These are phyloP conservation scores for Scaptomyza caliginosa DNA, from an alignment of 2,888 invertebrate genomes.

Conservation along the genomic window DNA sequence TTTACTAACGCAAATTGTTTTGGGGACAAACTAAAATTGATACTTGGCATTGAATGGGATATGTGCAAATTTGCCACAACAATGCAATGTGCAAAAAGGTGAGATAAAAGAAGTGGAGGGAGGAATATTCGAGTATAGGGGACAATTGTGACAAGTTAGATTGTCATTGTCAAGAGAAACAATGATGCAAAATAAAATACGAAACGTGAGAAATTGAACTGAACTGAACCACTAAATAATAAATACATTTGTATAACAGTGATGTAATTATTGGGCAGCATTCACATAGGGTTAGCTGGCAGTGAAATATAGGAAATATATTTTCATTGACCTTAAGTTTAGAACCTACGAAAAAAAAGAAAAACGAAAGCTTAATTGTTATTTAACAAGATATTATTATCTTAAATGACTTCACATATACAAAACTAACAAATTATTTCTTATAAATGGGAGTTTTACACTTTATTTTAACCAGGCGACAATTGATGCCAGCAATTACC, in stretches of 20 bases:
- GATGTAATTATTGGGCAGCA: background rate
- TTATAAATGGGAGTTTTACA: slow-evolving; percentile 21
- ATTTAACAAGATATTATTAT: background rate
- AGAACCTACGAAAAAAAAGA: background rate
- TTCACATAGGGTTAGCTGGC: too few relatives aligned
- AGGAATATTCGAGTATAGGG: background rate
- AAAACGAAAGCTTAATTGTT: background rate
- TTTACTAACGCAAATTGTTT: slow-evolving; percentile 65
- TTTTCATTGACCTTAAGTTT: background rate
- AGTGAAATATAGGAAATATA: background rate
- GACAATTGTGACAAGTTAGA: background rate
- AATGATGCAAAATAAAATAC: slow-evolving; percentile 9
- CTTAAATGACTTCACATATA: slow-evolving; percentile 9
- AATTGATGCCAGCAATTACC: slow-evolving; percentile 55
- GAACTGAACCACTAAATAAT: background rate
- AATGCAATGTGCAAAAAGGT: slow-evolving; percentile 10
- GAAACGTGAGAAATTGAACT: slow-evolving; percentile 28
- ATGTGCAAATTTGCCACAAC: slow-evolving; percentile 40
- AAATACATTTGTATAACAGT: background rate
- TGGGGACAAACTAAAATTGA: slow-evolving; percentile 64
- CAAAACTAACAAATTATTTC: slow-evolving; percentile 24
- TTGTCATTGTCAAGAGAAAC: slow-evolving; percentile 35
- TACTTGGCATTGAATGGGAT: slow-evolving; percentile 68
- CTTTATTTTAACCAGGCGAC: slow-evolving; percentile 19
- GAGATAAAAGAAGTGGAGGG: background rate